Evolutionary conservation across 2,113 vertebrate species (phyloP).

Genomic region (Synodontis membranacea): DNA sequence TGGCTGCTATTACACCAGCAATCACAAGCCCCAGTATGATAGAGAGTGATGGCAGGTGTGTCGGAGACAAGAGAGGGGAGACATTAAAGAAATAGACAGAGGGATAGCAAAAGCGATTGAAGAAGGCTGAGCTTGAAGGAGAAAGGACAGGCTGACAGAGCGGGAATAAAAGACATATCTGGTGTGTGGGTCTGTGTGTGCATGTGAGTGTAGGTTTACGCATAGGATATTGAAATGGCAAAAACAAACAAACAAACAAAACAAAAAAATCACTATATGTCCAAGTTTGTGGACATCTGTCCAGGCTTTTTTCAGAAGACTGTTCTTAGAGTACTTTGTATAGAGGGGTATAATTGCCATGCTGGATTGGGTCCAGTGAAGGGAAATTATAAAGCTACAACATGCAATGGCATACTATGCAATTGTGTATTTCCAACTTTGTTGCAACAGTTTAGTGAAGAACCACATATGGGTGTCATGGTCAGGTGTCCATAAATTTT

Average conservation of each 20-base stretch:
- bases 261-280: not conserved
- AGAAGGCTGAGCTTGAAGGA: constrained; percentile 6
- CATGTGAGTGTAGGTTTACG: not conserved
- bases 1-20: constrained; percentile 41
- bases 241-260: no score
- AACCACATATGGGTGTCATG: no score
- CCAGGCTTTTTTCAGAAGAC: no score
- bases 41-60: constrained; percentile 33
- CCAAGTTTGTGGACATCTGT: not conserved
- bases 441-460: no score
- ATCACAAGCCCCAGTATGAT: constrained; percentile 37
- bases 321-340: no score
- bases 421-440: no score
- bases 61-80: not conserved
- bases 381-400: no score
- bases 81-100: constrained; percentile 10
- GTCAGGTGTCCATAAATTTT: no score
- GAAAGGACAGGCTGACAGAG: not conserved
- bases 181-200: not conserved
- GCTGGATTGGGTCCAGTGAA: not conserved
- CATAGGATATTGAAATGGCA: not conserved
- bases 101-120: constrained; percentile 2
- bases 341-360: not conserved
- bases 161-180: constrained; percentile 2
- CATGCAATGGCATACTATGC: no score